phyloP scores from a whole-genome alignment of 2,888 invertebrate species.

The Unio delphinus region DNA sequence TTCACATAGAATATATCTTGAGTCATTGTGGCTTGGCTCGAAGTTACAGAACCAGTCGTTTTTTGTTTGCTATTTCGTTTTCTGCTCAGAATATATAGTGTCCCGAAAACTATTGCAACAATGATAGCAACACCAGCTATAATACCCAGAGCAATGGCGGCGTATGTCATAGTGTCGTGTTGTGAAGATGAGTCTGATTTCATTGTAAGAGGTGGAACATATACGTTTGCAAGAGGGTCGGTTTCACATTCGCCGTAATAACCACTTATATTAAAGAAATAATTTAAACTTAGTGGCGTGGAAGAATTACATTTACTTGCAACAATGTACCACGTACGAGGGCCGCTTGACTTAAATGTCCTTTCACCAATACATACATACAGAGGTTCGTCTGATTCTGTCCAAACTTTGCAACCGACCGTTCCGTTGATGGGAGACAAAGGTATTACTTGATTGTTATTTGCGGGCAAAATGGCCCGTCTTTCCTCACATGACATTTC shows the following conservation, averaged over 20 bases:
- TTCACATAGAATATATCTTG: conserved; percentile 67
- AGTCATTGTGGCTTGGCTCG: conserved; percentile 64
- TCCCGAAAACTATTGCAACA: conserved; percentile 52
- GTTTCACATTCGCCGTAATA: conserved; percentile 62
- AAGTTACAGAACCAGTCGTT: conserved; percentile 59
- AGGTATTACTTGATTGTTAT: conserved; percentile 62
- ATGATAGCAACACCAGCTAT: conserved; percentile 56
- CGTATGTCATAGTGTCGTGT: conserved; percentile 38
- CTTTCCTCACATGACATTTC: conserved; percentile 58
- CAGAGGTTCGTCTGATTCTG: conserved; percentile 48
- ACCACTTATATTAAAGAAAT: conserved; percentile 60
- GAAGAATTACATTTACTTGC: conserved; percentile 51
- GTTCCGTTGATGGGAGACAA: conserved; percentile 50
- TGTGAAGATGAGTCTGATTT: conserved; percentile 7
- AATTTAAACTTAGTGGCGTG: conserved; percentile 52
- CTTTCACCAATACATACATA: conserved; percentile 61
- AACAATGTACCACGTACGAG: conserved; percentile 62
- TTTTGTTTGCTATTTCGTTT: conserved; percentile 46
- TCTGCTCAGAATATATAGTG: conserved; percentile 50
- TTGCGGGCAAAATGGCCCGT: conserved; percentile 45
- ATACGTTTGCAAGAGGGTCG: conserved; percentile 55
- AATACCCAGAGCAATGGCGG: conserved; percentile 57
- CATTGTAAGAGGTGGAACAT: conserved; percentile 34
- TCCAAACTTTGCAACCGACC: conserved; percentile 52
- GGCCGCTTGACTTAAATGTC: conserved; percentile 54